Evolutionary conservation across 2,888 invertebrate genomes (phyloP).

Genomic region (Dynastes grantii): DNA sequence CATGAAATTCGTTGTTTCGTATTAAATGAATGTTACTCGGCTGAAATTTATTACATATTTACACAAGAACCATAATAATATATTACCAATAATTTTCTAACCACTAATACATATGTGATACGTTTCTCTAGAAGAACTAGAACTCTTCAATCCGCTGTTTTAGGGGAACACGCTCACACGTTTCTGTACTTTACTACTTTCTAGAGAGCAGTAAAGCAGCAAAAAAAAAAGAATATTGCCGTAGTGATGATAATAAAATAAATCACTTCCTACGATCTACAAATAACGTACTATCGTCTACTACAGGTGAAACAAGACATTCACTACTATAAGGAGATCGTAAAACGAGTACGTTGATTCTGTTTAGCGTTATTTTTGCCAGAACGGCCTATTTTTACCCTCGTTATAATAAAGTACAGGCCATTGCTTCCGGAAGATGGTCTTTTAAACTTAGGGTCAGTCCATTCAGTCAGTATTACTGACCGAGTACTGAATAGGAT

Average conservation of each 20-base stretch:
- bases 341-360: conserved; percentile 42
- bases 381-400: conserved; percentile 35
- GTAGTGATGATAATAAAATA: conserved; percentile 1
- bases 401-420: conserved; percentile 36
- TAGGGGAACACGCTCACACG: no score
- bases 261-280: conserved; percentile 21
- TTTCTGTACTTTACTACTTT: neutral
- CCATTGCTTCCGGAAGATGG: conserved; percentile 31
- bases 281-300: conserved; percentile 2
- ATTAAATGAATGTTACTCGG: no score
- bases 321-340: conserved; percentile 34
- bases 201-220: neutral
- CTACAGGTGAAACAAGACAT: conserved; percentile 31
- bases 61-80: no score
- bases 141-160: no score
- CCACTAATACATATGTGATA: no score
- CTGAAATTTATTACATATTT: no score
- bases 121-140: neutral
- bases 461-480: conserved; percentile 30
- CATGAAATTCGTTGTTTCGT: no score
- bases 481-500: conserved; percentile 32
- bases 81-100: no score
- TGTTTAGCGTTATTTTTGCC: conserved; percentile 31
- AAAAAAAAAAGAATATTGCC: neutral
- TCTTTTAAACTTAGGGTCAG: conserved; percentile 31